Conservation (phyloP, 2,113 vertebrate species). For the Anguilla rostrata region DNA sequence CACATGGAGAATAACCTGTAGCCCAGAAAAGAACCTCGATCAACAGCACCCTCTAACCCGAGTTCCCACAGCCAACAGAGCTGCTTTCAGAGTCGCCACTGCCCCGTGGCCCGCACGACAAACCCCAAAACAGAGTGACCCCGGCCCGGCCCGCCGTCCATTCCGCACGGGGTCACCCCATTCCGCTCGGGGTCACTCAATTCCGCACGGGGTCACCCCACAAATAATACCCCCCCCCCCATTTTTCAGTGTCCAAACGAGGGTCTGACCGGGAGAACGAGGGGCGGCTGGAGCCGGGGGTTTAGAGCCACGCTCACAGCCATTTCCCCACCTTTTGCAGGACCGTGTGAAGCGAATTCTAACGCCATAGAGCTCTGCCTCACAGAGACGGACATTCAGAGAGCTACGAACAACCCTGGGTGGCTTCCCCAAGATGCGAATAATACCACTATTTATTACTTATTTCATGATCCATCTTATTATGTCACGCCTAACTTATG, state of each 20-base stretch:
- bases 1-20: neutral
- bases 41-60: neutral
- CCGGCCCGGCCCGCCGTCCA: neutral
- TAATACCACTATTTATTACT: neutral
- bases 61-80: neutral
- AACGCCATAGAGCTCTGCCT: neutral
- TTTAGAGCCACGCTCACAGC: slow-evolving; percentile 23
- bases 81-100: neutral
- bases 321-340: slow-evolving; percentile 23
- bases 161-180: neutral
- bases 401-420: neutral
- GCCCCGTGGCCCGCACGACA: neutral
- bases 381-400: neutral
- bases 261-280: neutral
- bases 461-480: neutral
- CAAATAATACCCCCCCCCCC: neutral
- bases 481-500: neutral
- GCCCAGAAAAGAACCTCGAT: neutral
- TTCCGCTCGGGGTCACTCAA: too few relatives aligned
- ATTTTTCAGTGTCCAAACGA: slow-evolving; percentile 10
- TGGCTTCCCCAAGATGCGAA: neutral
- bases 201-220: too few relatives aligned
- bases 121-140: neutral
- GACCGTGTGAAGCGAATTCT: neutral
- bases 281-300: neutral